Conservation (phyloP, 2,113 vertebrate genomes). For the Bufo bufo region DNA sequence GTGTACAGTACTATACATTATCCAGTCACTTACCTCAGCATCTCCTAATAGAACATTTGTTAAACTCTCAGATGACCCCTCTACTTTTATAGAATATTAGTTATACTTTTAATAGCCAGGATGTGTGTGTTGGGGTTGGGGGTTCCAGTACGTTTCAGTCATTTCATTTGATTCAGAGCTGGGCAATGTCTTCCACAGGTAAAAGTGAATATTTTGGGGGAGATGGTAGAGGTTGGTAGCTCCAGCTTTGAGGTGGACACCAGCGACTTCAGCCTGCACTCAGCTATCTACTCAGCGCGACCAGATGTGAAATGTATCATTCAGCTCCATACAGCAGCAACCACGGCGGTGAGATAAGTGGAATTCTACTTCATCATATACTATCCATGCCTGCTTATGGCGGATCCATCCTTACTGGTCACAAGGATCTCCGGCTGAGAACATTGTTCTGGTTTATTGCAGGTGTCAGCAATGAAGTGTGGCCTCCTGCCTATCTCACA, state of each 20-base stretch:
- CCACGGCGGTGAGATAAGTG: conserved; percentile 78
- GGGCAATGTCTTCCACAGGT: conserved; percentile 72
- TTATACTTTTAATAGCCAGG: too few relatives aligned
- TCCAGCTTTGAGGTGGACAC: conserved; percentile 83
- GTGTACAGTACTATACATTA: too few relatives aligned
- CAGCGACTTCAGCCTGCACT: conserved; percentile 87
- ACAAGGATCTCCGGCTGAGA: neutral
- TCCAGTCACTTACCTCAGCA: too few relatives aligned
- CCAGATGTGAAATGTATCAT: conserved; percentile 87
- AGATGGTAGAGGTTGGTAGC: conserved; percentile 90
- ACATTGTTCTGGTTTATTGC: neutral
- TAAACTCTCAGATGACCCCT: too few relatives aligned
- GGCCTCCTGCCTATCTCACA: conserved; percentile 92
- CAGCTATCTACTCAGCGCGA: conserved; percentile 89
- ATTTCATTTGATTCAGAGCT: neutral
- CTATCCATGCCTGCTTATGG: neutral
- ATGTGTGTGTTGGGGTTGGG: too few relatives aligned
- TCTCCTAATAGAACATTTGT: too few relatives aligned
- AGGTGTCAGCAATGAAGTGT: conserved; percentile 95
- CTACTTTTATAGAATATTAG: too few relatives aligned
- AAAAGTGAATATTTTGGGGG: conserved; percentile 95
- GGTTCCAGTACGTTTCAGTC: neutral
- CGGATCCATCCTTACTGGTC: neutral
- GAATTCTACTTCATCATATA: too few relatives aligned
- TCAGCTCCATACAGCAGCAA: conserved; percentile 88